These are phyloP conservation scores for Tortrix viridana DNA, from an alignment of 2,888 invertebrate species.

Conservation along the genomic window DNA sequence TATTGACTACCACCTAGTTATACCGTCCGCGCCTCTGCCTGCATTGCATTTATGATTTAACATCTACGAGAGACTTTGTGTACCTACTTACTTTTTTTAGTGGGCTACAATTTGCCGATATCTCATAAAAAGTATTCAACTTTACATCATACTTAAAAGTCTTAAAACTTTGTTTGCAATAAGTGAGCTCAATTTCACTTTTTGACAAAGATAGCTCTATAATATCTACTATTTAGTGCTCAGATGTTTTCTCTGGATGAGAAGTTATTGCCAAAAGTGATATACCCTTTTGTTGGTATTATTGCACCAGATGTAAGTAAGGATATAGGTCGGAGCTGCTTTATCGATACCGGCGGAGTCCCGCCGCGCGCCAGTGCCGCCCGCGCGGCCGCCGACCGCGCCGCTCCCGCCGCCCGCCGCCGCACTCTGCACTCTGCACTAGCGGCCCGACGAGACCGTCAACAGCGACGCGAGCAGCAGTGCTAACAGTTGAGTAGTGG, in stretches of 20 bases:
- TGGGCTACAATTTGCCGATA: no score
- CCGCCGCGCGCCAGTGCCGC: conserved; percentile 30
- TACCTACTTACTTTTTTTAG: no score
- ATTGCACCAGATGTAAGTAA: neutral
- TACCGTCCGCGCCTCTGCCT: no score
- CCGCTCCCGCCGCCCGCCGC: neutral
- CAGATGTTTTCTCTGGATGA: neutral
- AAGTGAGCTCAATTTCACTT: neutral
- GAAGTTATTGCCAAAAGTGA: neutral
- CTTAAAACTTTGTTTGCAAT: no score
- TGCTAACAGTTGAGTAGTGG: neutral
- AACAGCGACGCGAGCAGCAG: neutral
- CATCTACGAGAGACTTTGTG: no score
- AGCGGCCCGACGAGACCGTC: neutral
- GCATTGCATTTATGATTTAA: no score
- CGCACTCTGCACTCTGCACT: no score
- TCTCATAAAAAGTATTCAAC: no score
- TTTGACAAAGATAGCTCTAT: neutral
- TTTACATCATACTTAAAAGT: no score
- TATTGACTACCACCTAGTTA: no score
- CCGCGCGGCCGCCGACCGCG: conserved; percentile 36
- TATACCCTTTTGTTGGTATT: neutral
- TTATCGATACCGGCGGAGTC: conserved; percentile 14
- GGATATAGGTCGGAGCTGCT: conserved; percentile 4
- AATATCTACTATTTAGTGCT: neutral